Evolutionary conservation across 2,113 vertebrate species (phyloP).

Genomic region (Spheniscus mendiculus): DNA sequence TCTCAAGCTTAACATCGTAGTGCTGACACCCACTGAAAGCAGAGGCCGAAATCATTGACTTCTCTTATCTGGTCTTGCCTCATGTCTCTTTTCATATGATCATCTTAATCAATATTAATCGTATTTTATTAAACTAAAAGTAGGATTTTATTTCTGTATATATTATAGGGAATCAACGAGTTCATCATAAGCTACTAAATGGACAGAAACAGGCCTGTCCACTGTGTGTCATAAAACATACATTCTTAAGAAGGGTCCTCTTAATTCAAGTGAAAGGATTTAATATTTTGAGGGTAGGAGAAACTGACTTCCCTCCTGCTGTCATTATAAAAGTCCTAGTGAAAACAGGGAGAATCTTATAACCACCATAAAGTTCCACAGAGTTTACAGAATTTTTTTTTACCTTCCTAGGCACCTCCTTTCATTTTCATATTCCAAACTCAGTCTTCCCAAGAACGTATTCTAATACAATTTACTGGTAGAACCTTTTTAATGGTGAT

Average conservation of each 20-base stretch:
- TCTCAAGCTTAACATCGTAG: neutral
- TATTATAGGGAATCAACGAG: neutral
- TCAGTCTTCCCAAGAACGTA: neutral
- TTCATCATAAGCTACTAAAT: neutral
- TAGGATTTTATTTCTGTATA: neutral
- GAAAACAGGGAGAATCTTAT: neutral
- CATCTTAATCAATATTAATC: neutral
- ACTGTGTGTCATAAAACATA: neutral
- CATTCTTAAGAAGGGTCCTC: neutral
- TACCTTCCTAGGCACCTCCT: neutral
- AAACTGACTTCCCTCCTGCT: neutral
- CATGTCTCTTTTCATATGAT: neutral
- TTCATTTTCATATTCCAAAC: neutral
- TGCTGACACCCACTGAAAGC: neutral
- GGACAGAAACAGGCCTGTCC: neutral
- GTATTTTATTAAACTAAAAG: neutral
- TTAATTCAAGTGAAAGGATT: neutral
- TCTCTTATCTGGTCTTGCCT: neutral
- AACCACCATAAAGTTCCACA: neutral
- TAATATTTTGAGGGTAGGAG: neutral
- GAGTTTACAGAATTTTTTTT: neutral
- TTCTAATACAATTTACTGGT: neutral
- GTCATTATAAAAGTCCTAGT: neutral
- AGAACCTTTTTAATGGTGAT: neutral
- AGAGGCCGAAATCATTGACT: neutral